These are phyloP conservation scores for Porites evermanni DNA, from an alignment of 92 coral and sea anemone species.

Conservation along the genomic window DNA sequence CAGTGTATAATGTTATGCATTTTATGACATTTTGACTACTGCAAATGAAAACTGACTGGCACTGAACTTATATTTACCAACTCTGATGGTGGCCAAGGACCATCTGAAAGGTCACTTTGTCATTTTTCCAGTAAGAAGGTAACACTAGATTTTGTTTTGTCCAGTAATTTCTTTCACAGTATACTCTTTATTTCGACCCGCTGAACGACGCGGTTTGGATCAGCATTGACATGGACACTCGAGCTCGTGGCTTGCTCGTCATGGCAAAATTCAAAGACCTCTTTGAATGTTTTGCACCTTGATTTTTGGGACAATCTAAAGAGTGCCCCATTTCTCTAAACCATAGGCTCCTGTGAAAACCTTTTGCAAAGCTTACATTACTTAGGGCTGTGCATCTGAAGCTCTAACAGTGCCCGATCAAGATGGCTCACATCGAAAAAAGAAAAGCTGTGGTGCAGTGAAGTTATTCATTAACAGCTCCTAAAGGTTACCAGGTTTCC, in stretches of 20 bases:
- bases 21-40: too few relatives aligned
- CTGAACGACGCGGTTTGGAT: constrained; percentile 21
- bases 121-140: constrained; percentile 37
- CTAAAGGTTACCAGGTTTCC: constrained; percentile 28
- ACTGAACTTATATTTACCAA: constrained; percentile 30
- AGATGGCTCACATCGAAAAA: constrained; percentile 10
- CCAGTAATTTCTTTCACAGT: constrained; percentile 30
- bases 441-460: constrained; percentile 10
- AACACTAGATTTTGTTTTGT: constrained; percentile 38
- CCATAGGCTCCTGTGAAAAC: constrained; percentile 36
- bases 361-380: constrained; percentile 22
- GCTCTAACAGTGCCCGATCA: constrained; percentile 31
- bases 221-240: constrained; percentile 10
- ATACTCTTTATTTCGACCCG: constrained; percentile 36
- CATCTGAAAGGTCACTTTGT: constrained; percentile 47
- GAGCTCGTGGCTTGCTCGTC: constrained; percentile 31
- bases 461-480: constrained; percentile 26
- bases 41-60: too few relatives aligned
- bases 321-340: constrained; percentile 28
- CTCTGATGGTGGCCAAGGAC: constrained; percentile 49
- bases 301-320: constrained; percentile 20
- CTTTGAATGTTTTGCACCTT: constrained; percentile 26
- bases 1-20: too few relatives aligned
- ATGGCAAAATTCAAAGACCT: constrained; percentile 24
- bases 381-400: constrained; percentile 12